These are phyloP conservation scores for Neotoma lepida DNA, from an alignment of 2,113 vertebrate genomes.

Conservation along the genomic window DNA sequence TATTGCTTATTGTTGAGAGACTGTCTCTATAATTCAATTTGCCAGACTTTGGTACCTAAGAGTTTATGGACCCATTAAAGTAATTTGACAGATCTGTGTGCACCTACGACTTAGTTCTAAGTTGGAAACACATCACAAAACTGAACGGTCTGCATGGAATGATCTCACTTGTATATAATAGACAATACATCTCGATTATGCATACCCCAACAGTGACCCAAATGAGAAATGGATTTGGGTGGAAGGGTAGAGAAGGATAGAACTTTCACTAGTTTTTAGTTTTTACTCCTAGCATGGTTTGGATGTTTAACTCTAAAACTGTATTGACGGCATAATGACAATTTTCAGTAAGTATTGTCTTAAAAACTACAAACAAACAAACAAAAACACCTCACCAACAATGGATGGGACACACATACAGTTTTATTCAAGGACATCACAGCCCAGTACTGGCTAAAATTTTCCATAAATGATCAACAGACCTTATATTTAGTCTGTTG, in stretches of 20 bases:
- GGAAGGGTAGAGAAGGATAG: background rate
- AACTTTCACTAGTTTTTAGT: background rate
- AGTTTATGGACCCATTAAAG: background rate
- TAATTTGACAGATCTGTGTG: background rate
- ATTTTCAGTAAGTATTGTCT: background rate
- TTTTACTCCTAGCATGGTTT: background rate
- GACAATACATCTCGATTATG: background rate
- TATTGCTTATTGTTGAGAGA: background rate
- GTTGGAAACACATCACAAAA: background rate
- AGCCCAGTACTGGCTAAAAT: background rate
- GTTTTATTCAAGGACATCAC: background rate
- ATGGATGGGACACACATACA: background rate
- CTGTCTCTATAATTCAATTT: background rate
- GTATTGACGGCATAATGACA: background rate
- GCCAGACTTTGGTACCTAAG: background rate
- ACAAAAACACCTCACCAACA: background rate
- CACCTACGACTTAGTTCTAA: background rate
- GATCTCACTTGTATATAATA: background rate
- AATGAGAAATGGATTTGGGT: background rate
- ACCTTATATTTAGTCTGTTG: background rate
- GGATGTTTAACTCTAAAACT: conserved; percentile 14
- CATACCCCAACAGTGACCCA: background rate
- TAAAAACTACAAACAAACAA: background rate
- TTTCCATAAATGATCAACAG: background rate
- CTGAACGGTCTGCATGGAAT: background rate